Conservation (phyloP, 2,797 vertebrate genomes). For the Chromobotia macracanthus region DNA sequence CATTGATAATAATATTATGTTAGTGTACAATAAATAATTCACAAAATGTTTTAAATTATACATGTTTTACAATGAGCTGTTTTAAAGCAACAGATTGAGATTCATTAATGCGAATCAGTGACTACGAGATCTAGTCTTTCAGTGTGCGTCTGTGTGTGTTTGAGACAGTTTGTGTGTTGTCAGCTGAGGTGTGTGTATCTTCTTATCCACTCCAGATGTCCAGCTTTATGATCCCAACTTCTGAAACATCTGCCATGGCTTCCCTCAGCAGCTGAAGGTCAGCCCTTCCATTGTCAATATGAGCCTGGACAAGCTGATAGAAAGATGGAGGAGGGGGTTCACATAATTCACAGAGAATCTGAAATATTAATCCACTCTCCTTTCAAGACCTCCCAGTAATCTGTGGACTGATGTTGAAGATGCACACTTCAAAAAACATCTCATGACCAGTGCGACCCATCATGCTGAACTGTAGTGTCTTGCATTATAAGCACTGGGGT, state of each 20-base stretch:
- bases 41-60: too few species aligned
- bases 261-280: conserved; percentile 25
- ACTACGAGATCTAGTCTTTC: background rate
- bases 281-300: conserved; percentile 54
- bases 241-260: conserved; percentile 30
- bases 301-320: conserved; percentile 57
- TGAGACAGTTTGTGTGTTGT: too few species aligned
- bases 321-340: conserved; percentile 25
- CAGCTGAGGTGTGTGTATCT: conserved; percentile 30
- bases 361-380: conserved; percentile 39
- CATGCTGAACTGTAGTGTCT: too few species aligned
- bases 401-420: background rate
- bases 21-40: too few species aligned
- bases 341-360: conserved; percentile 30
- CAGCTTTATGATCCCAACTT: conserved; percentile 35
- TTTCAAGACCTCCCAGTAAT: conserved; percentile 29
- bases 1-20: too few species aligned
- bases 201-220: conserved; percentile 48
- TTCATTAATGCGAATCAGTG: background rate
- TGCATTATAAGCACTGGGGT: too few species aligned
- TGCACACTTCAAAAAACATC: conserved; percentile 25
- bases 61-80: too few species aligned
- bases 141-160: too few species aligned
- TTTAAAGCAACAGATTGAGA: background rate
- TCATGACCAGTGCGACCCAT: too few species aligned